Evolutionary conservation across 1,140 invertebrate species (phyloP), one percentile per base, ranked within the genome.

Genomic region (Sitophilus oryzae): DNA sequence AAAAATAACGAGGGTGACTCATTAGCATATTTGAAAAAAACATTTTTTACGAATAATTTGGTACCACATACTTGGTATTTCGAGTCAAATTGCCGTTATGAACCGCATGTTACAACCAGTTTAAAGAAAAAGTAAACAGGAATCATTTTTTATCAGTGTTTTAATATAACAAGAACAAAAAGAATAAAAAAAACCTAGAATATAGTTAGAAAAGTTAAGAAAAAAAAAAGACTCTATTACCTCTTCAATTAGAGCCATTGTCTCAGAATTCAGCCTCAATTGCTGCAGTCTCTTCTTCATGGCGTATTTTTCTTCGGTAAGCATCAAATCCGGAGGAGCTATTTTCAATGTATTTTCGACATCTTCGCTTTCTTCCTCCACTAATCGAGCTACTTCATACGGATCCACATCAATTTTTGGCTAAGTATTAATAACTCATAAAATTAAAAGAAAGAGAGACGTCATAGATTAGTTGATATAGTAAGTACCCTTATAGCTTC

Each of bases 281-380:
- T 58, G 49, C 14, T 62, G 59, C 11, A 62, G 21, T 2, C 62
- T 37, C 41, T 62, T 58, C 34, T 63, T 65, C 1, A 62, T 19
- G 9, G 53, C 45, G 38, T 55, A 63, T 18, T 37, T 56, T 18
- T 54, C 59, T n/a, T 57, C 43, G 2, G 36, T 21, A 20, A 57
- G 40, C 2, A 40, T 18, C 16, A 63, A 22, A 45, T 63, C 58
- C 1, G 63, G 65, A n/a, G 63, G 58, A 3, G 52, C 51, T 46
- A 65, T 59, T 45, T 61, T 60, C 14, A 63, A 40, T 0, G 62
- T 65, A 35, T 64, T 61, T 22, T 65, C 60, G n/a, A 67, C 59
- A 41, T 64, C 63, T 48, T 65, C 59, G 15, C 19, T 65, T 47
- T 67, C 65, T 46, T 64, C 63, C 10, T 57, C 52, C 1, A 65